Evolutionary conservation across 1,140 invertebrate species (phyloP).

Genomic region (Theocolax elegans): DNA sequence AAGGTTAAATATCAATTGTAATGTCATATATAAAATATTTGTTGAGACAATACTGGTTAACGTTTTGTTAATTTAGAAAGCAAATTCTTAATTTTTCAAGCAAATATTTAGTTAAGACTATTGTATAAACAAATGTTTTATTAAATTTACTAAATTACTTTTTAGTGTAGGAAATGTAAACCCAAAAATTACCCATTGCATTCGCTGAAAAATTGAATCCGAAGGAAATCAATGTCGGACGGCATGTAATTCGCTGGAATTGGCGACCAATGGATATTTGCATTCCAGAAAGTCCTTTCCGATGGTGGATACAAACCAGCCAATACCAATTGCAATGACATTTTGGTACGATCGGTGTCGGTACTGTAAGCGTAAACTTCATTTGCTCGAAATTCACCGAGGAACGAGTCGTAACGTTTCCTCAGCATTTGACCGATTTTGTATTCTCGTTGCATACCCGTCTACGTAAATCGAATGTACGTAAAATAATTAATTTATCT

Average conservation of each 20-base stretch:
- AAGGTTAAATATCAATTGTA: too few species aligned
- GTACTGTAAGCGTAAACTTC: slow-evolving; percentile 8
- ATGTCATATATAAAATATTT: too few species aligned
- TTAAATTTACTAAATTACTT: too few species aligned
- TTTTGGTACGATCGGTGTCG: neutral
- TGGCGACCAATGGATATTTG: neutral
- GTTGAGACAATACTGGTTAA: too few species aligned
- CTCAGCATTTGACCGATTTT: slow-evolving; percentile 6
- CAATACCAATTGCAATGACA: slow-evolving; percentile 2
- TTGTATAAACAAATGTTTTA: too few species aligned
- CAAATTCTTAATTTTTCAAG: too few species aligned
- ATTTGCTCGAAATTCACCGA: neutral
- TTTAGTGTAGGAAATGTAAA: neutral
- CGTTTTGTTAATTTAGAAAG: too few species aligned
- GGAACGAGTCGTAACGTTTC: neutral
- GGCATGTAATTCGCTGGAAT: neutral
- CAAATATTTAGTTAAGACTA: too few species aligned
- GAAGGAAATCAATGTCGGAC: neutral
- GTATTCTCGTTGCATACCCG: neutral
- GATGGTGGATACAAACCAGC: slow-evolving; percentile 1
- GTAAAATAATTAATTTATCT: neutral
- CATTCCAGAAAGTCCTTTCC: neutral
- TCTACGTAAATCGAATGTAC: neutral
- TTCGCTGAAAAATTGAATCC: too few species aligned
- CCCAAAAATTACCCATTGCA: slow-evolving; percentile 1